Percentiles rank a stretch among this genome's conserved stretches.
Evolutionary conservation across 2,113 vertebrate species (phyloP).

Genomic region (Varanus komodoensis): DNA sequence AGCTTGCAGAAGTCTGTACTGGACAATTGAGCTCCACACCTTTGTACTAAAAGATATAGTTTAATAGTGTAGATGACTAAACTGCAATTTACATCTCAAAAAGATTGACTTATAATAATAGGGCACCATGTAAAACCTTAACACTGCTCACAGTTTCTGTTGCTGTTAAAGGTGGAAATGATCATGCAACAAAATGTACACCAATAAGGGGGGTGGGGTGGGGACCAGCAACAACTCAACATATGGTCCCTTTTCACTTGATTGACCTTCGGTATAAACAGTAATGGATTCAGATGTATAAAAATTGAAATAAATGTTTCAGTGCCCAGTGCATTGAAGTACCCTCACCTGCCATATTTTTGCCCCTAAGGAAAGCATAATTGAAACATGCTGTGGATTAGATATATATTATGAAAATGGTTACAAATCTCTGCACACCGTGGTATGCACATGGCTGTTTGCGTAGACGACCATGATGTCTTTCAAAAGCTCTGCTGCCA

Average conservation of each 20-base stretch:
- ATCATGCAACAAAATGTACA: conserved; percentile 11
- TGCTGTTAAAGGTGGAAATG: not conserved
- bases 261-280: conserved; percentile 20
- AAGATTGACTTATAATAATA: conserved; percentile 23
- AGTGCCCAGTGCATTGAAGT: not conserved
- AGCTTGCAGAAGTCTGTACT: conserved; percentile 26
- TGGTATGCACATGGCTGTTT: no score
- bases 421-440: not conserved
- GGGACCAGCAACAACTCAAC: not conserved
- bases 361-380: not conserved
- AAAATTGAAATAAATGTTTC: not conserved
- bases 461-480: no score
- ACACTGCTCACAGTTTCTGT: conserved; percentile 8
- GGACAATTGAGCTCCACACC: conserved; percentile 3
- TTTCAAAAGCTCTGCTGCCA: no score
- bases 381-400: not conserved
- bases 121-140: not conserved
- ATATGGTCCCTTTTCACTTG: not conserved
- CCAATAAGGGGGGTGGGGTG: not conserved
- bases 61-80: conserved; percentile 13
- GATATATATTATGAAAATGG: not conserved
- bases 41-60: conserved; percentile 9
- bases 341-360: not conserved
- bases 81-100: not conserved
- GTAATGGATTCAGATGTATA: not conserved